phyloP scores from a whole-genome alignment of 2,113 vertebrate species.

The Equus przewalskii region DNA sequence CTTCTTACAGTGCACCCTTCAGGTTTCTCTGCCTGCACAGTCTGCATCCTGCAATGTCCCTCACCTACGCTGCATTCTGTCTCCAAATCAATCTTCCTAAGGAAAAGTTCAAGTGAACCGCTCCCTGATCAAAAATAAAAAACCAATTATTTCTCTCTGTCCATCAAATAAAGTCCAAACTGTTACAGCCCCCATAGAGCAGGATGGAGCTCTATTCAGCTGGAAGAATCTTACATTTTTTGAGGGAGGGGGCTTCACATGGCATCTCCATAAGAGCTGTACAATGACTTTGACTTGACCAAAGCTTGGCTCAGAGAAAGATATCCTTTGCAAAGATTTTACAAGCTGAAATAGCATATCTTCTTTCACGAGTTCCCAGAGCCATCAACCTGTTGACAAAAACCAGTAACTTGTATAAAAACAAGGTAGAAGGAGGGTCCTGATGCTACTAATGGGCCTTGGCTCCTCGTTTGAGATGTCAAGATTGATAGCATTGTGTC shows the following conservation, averaged over 20 bases:
- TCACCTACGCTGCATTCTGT: not conserved
- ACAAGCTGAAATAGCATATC: not conserved
- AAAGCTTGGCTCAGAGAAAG: conserved; percentile 13
- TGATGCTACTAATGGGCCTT: not conserved
- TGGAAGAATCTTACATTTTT: not conserved
- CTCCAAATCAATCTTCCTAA: not conserved
- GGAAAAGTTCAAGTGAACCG: conserved; percentile 14
- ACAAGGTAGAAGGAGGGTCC: not conserved
- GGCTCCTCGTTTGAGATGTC: not conserved
- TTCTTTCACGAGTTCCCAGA: not conserved
- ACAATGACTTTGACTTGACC: not conserved
- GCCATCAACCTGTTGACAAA: not conserved
- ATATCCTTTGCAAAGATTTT: not conserved
- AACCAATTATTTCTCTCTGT: not conserved
- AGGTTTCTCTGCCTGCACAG: not conserved
- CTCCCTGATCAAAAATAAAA: not conserved
- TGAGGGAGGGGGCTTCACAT: not conserved
- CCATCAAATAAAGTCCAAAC: not conserved
- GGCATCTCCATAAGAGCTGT: not conserved
- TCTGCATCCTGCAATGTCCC: not conserved
- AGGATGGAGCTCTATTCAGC: not conserved
- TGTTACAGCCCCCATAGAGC: not conserved
- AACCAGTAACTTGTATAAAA: not conserved
- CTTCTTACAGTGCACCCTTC: not conserved
- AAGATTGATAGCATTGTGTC: not conserved